Base-by-base conservation (phyloP, 1,140 invertebrate genomes). In the Ceratoteleas bidentatus region DNA sequence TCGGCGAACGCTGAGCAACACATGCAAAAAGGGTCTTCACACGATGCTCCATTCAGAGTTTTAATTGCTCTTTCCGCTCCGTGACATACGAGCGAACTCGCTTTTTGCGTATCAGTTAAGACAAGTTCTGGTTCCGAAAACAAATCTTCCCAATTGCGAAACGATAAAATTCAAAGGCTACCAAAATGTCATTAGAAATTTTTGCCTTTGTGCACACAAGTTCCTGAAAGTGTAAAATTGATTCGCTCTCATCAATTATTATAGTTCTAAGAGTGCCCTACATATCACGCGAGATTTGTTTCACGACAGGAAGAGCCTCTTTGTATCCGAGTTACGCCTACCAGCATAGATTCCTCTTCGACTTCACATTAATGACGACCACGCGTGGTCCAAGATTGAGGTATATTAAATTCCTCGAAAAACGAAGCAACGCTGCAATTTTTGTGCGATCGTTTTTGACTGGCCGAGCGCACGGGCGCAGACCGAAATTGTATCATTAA, bases 211-310 rank as follows among this genome's bases (percentile, higher is more conserved):
- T 40, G 36, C 36, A 40, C 10, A 8, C 7, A 11, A 40, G 36
- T 11, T 40, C 36, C 36, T 11, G 7, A 11, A 40, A 11, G 36
- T 40, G 36, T 8, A 2, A 10, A 50, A 65, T n/a, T 61, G 13
- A 61, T 70, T 50, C 11, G 11, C 14, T 45, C 49, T 58, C 36
- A 32, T 10, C 33, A 54, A 49, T 68, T 38, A 50, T 81, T 53
- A 73, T 62, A 74, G 50, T 54, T 65, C 65, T 70, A 70, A 40
- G 47, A 54, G 24, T 77, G 61, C 33, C 62, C 66, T 76, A 82
- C 73, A 82, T 82, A 82, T 77, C 79, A 76, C 15, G n/a, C 40
- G 43, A 72, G 50, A 47, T 45, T 75, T 72, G 40, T 70, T 75
- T 60, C 36, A 70, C 24, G 47, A 81, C 40, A 24, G 68, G 47